A percentile compares a stretch with the other conserved stretches of the same genome.
Evolutionary conservation across 2,888 invertebrate species (phyloP).

Genomic region (Prosopocoilus inquinatus): DNA sequence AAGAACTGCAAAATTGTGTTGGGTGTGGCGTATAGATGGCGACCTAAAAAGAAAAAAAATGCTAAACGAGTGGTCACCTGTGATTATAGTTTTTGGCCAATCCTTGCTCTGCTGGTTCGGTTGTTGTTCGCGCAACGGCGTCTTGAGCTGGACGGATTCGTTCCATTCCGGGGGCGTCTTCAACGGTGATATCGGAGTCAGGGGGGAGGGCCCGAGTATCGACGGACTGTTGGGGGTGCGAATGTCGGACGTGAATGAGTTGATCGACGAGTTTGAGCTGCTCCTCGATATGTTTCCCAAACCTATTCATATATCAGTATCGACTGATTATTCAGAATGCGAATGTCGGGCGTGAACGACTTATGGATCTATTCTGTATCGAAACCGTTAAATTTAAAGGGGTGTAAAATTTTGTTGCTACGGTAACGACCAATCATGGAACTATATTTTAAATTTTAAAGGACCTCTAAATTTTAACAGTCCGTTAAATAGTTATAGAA

Average conservation of each 20-base stretch:
- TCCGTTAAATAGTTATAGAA: too few relatives aligned
- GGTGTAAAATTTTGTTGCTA: too few relatives aligned
- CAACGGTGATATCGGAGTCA: slow-evolving; percentile 42
- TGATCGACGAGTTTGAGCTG: slow-evolving; percentile 64
- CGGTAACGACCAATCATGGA: too few relatives aligned
- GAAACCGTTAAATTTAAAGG: too few relatives aligned
- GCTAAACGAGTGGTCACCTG: background rate
- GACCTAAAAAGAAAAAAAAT: background rate
- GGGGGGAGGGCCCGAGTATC: slow-evolving; percentile 43
- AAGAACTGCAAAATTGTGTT: slow-evolving; percentile 3
- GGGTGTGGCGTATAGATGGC: background rate
- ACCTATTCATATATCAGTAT: slow-evolving; percentile 35
- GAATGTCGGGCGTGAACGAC: slow-evolving; percentile 53
- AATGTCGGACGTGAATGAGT: slow-evolving; percentile 55
- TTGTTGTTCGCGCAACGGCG: slow-evolving; percentile 53
- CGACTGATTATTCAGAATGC: slow-evolving; percentile 41
- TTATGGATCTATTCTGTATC: too few relatives aligned
- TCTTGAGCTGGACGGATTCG: slow-evolving; percentile 52
- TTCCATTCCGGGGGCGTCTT: slow-evolving; percentile 60
- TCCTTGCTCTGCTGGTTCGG: slow-evolving; percentile 41
- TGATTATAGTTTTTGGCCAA: slow-evolving; percentile 37
- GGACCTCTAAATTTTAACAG: too few relatives aligned
- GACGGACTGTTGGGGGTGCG: slow-evolving; percentile 43
- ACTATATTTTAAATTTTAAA: too few relatives aligned
- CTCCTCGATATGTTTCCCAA: slow-evolving; percentile 58